A percentile compares a stretch with the other conserved stretches of the same genome.
phyloP scores from a whole-genome alignment of 35 echinoderm and acorn worm species.

The Acanthaster planci region DNA sequence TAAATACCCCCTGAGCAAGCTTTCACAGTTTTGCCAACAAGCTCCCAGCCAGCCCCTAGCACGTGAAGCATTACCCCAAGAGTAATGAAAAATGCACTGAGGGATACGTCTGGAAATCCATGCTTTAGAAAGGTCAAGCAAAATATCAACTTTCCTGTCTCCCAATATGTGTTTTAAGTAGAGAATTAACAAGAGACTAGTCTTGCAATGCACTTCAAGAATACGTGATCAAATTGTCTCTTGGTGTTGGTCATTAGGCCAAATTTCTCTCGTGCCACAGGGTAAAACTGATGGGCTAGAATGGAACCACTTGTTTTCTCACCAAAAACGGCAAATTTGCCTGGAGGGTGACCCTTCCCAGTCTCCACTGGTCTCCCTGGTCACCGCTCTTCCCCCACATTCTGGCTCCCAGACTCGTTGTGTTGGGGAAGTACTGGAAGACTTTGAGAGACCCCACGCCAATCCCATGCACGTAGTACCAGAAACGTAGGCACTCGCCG shows the following conservation, averaged over 20 bases:
- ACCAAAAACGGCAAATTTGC: not conserved
- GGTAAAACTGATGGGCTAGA: not conserved
- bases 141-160: no score
- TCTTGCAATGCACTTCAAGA: no score
- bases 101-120: no score
- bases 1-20: no score
- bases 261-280: not conserved
- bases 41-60: no score
- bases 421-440: not conserved
- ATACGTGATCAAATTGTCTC: not conserved
- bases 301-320: not conserved
- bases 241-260: not conserved
- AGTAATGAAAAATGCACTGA: no score
- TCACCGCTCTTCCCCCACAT: slow-evolving; percentile 49
- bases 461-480: slow-evolving; percentile 67
- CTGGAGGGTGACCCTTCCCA: slow-evolving; percentile 24
- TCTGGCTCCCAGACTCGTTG: not conserved
- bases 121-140: no score
- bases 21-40: no score
- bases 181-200: no score
- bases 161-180: no score
- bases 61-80: no score
- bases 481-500: slow-evolving; percentile 62
- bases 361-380: slow-evolving; percentile 45
- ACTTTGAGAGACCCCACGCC: slow-evolving; percentile 41